Evolutionary conservation across 2,888 invertebrate genomes (phyloP).

Genomic region (Tiliacea aurago): DNA sequence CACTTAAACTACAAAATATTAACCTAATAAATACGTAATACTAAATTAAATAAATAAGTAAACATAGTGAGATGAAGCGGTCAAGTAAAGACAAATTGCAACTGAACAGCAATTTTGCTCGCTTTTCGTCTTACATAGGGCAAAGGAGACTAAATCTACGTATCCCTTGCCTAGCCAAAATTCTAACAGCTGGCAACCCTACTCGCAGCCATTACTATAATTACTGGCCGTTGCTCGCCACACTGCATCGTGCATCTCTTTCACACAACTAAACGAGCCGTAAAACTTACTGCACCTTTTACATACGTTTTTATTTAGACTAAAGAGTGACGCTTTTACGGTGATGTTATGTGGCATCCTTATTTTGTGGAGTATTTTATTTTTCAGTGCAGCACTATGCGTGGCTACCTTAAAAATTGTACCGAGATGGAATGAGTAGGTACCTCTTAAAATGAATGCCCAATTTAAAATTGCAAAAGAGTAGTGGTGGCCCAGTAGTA

Average conservation of each 20-base stretch:
- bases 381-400: not conserved
- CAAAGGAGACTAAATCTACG: not conserved
- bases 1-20: too few relatives aligned
- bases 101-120: not conserved
- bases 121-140: not conserved
- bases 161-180: not conserved
- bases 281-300: conserved; percentile 38
- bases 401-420: not conserved
- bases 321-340: conserved; percentile 29
- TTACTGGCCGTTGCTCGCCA: conserved; percentile 51
- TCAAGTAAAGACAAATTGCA: not conserved
- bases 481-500: too few relatives aligned
- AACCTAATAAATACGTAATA: too few relatives aligned
- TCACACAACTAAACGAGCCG: conserved; percentile 52
- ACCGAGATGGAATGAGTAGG: not conserved
- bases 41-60: too few relatives aligned
- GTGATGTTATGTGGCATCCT: conserved; percentile 5
- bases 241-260: conserved; percentile 55
- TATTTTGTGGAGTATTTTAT: conserved; percentile 6
- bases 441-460: not conserved
- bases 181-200: conserved; percentile 40
- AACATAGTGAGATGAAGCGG: too few relatives aligned
- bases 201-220: conserved; percentile 57
- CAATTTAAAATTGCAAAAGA: not conserved
- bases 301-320: conserved; percentile 28